Conservation (phyloP, 2,888 invertebrate genomes). For the Temnothorax unifasciatus region DNA sequence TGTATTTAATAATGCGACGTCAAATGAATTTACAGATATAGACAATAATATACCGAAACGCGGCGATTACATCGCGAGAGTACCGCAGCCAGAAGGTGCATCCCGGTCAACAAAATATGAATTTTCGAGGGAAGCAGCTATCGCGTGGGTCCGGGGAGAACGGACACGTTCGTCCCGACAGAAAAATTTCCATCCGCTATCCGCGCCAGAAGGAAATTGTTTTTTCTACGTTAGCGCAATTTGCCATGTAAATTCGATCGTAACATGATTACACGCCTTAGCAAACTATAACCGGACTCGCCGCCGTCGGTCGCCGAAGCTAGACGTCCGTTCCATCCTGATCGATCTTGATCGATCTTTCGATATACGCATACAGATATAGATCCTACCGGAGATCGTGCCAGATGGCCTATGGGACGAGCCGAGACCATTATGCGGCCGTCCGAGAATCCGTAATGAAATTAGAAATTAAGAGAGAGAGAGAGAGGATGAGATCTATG, state of each 20-base stretch:
- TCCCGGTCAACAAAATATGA: constrained; percentile 16
- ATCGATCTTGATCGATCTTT: constrained; percentile 78
- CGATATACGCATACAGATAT: constrained; percentile 76
- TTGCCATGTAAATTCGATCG: constrained; percentile 80
- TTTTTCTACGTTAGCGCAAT: constrained; percentile 69
- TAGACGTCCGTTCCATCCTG: constrained; percentile 62
- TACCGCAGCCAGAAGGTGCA: not conserved
- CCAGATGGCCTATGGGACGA: constrained; percentile 84
- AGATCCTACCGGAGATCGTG: constrained; percentile 78
- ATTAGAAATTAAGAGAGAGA: constrained; percentile 77
- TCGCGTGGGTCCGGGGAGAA: not conserved
- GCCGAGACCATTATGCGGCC: constrained; percentile 78
- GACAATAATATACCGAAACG: not conserved
- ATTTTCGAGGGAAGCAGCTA: not conserved
- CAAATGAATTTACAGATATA: constrained; percentile 20
- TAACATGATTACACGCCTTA: constrained; percentile 77
- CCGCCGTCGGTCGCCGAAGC: constrained; percentile 56
- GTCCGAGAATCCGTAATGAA: constrained; percentile 79
- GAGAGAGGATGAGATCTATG: constrained; percentile 5
- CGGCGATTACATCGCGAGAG: constrained; percentile 1
- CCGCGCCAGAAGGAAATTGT: constrained; percentile 62
- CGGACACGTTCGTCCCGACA: constrained; percentile 8
- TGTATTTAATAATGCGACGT: constrained; percentile 37
- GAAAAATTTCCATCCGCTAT: constrained; percentile 38
- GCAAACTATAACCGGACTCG: constrained; percentile 50